Evolutionary conservation across 1,140 invertebrate genomes (phyloP).

Genomic region (Onthophagus taurus): DNA sequence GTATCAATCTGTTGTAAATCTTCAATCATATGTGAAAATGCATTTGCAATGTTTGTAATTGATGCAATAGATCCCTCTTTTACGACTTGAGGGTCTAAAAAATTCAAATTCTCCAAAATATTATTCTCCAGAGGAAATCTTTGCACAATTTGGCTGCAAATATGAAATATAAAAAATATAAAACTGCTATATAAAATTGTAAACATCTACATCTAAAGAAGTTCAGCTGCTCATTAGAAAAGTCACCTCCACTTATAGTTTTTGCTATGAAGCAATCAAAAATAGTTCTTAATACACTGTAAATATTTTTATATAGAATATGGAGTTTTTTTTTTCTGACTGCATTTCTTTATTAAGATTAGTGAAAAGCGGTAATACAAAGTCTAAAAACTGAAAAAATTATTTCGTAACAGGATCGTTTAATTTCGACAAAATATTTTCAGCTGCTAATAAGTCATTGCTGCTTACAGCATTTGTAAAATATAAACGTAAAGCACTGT

Average conservation of each 20-base stretch:
- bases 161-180: no score
- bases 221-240: not conserved
- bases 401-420: not conserved
- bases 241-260: not conserved
- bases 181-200: slow-evolving; percentile 11
- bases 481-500: not conserved
- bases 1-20: no score
- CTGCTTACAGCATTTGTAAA: not conserved
- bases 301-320: not conserved
- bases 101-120: not conserved
- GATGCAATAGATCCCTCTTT: no score
- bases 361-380: not conserved
- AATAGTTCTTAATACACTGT: not conserved
- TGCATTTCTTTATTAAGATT: not conserved
- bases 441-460: not conserved
- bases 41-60: no score
- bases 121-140: slow-evolving; percentile 12
- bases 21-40: no score
- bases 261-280: slow-evolving; percentile 3
- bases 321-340: not conserved
- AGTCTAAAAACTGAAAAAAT: slow-evolving; percentile 3
- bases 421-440: not conserved
- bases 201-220: slow-evolving; percentile 3
- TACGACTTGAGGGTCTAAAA: slow-evolving; percentile 9
- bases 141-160: slow-evolving; percentile 2